These are phyloP conservation scores for Scaptomyza tumidula DNA, from an alignment of 2,888 invertebrate species.

Conservation along the genomic window DNA sequence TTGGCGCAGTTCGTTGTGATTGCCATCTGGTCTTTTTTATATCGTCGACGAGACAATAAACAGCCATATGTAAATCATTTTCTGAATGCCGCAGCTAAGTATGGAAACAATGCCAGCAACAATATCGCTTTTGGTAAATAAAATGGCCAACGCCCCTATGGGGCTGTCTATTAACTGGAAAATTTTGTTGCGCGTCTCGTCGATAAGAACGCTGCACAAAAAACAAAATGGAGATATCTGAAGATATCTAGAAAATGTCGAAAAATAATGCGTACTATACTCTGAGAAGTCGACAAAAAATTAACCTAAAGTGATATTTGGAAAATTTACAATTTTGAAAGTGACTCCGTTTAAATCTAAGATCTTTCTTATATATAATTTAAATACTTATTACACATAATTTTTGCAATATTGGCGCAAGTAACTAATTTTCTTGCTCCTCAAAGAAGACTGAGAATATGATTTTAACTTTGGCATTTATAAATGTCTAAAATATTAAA, in stretches of 20 bases:
- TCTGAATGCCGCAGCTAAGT: conserved; percentile 59
- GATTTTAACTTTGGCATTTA: background rate
- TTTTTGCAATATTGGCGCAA: background rate
- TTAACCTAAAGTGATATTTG: conserved; percentile 30
- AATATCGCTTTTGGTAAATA: conserved; percentile 69
- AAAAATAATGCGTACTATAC: background rate
- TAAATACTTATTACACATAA: background rate
- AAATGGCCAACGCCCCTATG: conserved; percentile 75
- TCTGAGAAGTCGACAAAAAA: background rate
- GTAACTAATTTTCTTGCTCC: background rate
- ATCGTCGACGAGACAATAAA: conserved; percentile 89
- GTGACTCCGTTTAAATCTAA: no score
- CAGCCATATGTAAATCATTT: conserved; percentile 58
- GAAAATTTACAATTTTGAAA: conserved; percentile 3
- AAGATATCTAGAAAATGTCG: conserved; percentile 7
- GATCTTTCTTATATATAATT: background rate
- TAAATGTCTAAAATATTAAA: background rate
- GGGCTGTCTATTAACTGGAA: conserved; percentile 1
- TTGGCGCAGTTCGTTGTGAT: conserved; percentile 94
- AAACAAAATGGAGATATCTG: conserved; percentile 22
- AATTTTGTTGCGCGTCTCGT: background rate
- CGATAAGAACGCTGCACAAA: background rate
- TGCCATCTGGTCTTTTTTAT: conserved; percentile 94
- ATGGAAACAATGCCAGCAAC: conserved; percentile 48
- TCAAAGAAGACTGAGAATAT: conserved; percentile 1